Evolutionary conservation across 2,888 invertebrate genomes (phyloP), one percentile per base, ranked within the genome.

Genomic region (Arrhopalites spinosus): DNA sequence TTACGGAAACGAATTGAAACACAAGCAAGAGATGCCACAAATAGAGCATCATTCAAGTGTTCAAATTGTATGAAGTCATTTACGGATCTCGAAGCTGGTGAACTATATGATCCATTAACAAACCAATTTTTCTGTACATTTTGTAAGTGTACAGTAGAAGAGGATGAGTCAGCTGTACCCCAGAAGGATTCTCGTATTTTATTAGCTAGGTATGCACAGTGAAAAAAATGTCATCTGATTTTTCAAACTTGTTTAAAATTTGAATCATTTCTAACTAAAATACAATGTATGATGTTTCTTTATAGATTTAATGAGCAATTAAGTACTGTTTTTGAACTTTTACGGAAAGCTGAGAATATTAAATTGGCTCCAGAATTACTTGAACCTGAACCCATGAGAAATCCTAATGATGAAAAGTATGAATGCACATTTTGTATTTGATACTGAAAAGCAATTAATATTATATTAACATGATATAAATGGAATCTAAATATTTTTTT

Each of bases 1-100:
- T 96, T 98, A 93, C 89, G 96, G 76, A 94, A 96, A 84, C 91
- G 96, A 82, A 92, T 98, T 89, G 98, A 98, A 86, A 95, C 94
- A 0, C 96, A 96, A 85, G 97, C 97, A 85, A 88, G 96, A 69
- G 95, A 97, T 86, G 95, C 95, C 0, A 97, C 96, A 0, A 95
- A 95, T 85, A 89, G 97, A 79, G 95, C 97, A 29, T 96, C 97
- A 85, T 98, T 98, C 86, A 94, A 94, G 84, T 98, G 98, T 85
- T 92, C 93, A 2, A 89, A 90, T 72, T 98, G 98, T 86, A 89
- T 90, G 72, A 97, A 96, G 87, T 94, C 96, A 0, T 98, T 95
- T 85, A 97, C 97, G 53, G 98, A 98, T 87, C 89, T 97, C 53
- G 97, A 98, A 82, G 81, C 78, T 59, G 83, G 81, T 1, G 82